These are phyloP conservation scores for Drosophila limbata DNA, from an alignment of 2,888 invertebrate genomes.

Conservation along the genomic window DNA sequence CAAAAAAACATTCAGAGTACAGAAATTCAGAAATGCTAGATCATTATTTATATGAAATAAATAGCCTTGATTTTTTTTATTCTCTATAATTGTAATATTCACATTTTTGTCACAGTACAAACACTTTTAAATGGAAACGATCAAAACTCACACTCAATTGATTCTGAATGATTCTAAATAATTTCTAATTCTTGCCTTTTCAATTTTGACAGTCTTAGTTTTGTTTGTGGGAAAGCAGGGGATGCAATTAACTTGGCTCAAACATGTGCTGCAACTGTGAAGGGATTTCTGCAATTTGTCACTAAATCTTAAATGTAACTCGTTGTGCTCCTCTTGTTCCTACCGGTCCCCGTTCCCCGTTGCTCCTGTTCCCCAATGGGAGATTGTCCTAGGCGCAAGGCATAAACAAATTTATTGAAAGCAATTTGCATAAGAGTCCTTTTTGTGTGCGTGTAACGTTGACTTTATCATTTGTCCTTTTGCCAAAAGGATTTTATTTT, in stretches of 20 bases:
- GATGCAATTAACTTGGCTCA: constrained; percentile 46
- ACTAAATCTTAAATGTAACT: constrained; percentile 61
- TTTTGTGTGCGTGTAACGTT: constrained; percentile 59
- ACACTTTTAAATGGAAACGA: no score
- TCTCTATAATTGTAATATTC: no score
- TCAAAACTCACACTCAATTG: no score
- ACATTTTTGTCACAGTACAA: no score
- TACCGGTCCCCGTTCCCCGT: constrained; percentile 24
- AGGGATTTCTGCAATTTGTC: constrained; percentile 67
- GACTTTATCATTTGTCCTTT: constrained; percentile 73
- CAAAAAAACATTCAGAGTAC: no score
- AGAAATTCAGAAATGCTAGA: no score
- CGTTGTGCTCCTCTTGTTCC: constrained; percentile 6
- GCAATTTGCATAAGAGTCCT: constrained; percentile 81
- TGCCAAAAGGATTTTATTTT: constrained; percentile 76
- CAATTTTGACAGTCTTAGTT: background rate
- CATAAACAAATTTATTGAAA: constrained; percentile 79
- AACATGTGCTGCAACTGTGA: constrained; percentile 17
- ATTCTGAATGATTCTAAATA: background rate
- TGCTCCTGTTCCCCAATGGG: constrained; percentile 22
- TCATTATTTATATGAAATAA: no score
- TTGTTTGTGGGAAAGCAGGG: constrained; percentile 22
- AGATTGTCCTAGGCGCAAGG: constrained; percentile 25
- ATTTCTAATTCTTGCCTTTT: background rate
- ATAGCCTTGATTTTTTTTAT: no score